Base-by-base conservation (phyloP, 2,797 vertebrate genomes). In the Sebastes trivittatus region DNA sequence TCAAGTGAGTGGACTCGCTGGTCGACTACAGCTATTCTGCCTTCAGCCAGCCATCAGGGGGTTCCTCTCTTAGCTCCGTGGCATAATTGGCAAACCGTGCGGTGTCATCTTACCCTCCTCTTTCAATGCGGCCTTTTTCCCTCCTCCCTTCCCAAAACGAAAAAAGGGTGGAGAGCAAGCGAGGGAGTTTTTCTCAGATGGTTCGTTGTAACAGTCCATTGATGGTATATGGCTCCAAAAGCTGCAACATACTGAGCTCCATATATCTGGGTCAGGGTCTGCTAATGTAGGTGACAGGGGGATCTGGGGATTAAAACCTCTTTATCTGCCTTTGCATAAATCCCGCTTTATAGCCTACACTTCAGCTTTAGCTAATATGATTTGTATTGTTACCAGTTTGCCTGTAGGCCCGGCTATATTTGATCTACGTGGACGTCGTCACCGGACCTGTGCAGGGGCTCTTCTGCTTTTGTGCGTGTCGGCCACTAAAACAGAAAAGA, bases 251-350 rank as follows among this genome's bases (percentile, higher is more conserved):
- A 81, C 85, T 81, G 88, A 88, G 87, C 85, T 87, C 76, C 71
- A 25, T 87, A 93, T 89, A 95, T 94, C 89, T 95, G 95, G 95
- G 95, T 96, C 95, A 96, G 93, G 90, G 91, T 87, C 89, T 95
- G 91, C 81, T 93, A 93, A 95, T 96, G 94, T 95, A 94, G 95
- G 94, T 94, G 94, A 95, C 82, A 63, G 91, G 93, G 94, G 94
- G 94, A 95, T 95, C 91, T 91, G 88, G 81, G 94, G 94, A 95
- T 96, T 96, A 94, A 95, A 92, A 89, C 86, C 90, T 88, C 92
- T 94, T 94, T 90, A 95, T 96, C 95, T 95, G 93, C 94, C 92
- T 93, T 90, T 92, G 93, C 89, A 92, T 95, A 94, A 96, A 95
- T 95, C 95, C 93, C 83, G 87, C 92, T 94, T 92, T 91, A 93